Conservation (phyloP, 2,888 invertebrate species). For the Chloroclysta siterata region DNA sequence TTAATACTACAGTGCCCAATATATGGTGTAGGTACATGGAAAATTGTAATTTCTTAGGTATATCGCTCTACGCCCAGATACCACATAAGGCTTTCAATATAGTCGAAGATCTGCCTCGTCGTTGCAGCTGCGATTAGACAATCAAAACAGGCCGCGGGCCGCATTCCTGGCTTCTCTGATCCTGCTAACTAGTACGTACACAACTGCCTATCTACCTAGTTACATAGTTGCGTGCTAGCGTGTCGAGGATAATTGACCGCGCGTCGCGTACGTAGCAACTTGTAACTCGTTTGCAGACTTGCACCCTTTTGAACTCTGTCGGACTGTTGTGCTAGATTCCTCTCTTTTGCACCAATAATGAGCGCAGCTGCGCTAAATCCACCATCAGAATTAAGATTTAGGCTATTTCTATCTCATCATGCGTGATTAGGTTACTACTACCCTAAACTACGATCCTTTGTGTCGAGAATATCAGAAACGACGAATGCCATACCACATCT, state of each 20-base stretch:
- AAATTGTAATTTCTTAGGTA: too few relatives aligned
- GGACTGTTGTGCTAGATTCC: constrained; percentile 1
- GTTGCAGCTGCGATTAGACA: constrained; percentile 36
- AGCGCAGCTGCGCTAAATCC: not conserved
- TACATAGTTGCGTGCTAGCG: constrained; percentile 7
- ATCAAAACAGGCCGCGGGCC: constrained; percentile 31
- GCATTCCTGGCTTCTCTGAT: constrained; percentile 32
- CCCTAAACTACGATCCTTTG: too few relatives aligned
- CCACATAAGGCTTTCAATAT: not conserved
- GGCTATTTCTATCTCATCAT: too few relatives aligned
- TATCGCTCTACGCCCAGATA: too few relatives aligned
- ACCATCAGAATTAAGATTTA: too few relatives aligned
- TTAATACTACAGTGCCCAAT: too few relatives aligned
- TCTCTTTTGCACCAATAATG: not conserved
- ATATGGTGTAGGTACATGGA: too few relatives aligned
- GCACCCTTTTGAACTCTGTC: constrained; percentile 24
- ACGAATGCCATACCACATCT: not conserved
- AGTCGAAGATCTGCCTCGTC: constrained; percentile 23
- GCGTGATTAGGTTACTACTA: too few relatives aligned
- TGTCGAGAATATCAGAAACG: too few relatives aligned
- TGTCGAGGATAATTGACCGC: constrained; percentile 23
- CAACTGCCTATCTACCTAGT: constrained; percentile 16
- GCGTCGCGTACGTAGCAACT: constrained; percentile 1
- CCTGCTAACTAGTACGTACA: constrained; percentile 28
- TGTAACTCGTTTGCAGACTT: constrained; percentile 19